Evolutionary conservation across 2,113 vertebrate genomes (phyloP).

Genomic region (zebrafish (Danio rerio)): GRCz12tu NC_133192.1:31220001-31220500

Average conservation of each 20-base stretch:
- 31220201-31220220: slow-evolving; percentile 51
- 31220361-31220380: slow-evolving; percentile 69
- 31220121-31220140: slow-evolving; percentile 35
- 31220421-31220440: slow-evolving; percentile 66
- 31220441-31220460: slow-evolving; percentile 61
- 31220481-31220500: slow-evolving; percentile 50
- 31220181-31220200: slow-evolving; percentile 49
- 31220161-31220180: slow-evolving; percentile 25
- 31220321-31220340: slow-evolving; percentile 63
- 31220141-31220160: slow-evolving; percentile 39
- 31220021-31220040: slow-evolving; percentile 42
- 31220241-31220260: slow-evolving; percentile 61
- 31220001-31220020: slow-evolving; percentile 41
- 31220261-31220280: slow-evolving; percentile 56
- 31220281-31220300: slow-evolving; percentile 57
- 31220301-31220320: slow-evolving; percentile 58
- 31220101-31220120: slow-evolving; percentile 55
- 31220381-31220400: slow-evolving; percentile 51
- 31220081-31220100: slow-evolving; percentile 53
- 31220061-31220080: slow-evolving; percentile 31
- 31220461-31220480: slow-evolving; percentile 26
- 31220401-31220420: slow-evolving; percentile 60
- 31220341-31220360: slow-evolving; percentile 60
- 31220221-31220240: slow-evolving; percentile 48
- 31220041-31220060: slow-evolving; percentile 61